Base-by-base conservation (phyloP, 2,888 invertebrate genomes). In the Beris chalybata region DNA sequence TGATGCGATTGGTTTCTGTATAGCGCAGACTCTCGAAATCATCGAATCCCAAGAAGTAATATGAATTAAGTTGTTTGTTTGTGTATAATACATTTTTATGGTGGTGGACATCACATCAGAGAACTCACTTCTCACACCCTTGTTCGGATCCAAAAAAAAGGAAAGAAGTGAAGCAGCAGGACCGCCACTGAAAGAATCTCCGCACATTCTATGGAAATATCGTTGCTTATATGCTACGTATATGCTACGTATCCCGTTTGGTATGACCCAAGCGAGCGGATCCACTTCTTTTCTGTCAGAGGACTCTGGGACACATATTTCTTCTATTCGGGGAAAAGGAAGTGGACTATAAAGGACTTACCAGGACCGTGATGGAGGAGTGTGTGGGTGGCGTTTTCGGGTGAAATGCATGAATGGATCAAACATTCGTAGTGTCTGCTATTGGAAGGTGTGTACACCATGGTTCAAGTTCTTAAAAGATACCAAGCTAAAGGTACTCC, bases 21-120 rank as follows among this genome's bases (percentile, higher is more conserved):
- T 80, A 81, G 81, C 81, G 81, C 81, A 81, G 81, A 79, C 81
- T 79, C 81, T 81, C 79, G 80, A 80, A 80, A 80, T 80, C 80
- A 80, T 80, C 80, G 80, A 81, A 81, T 81, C 80, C 71, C 52
- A 70, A 69, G 68, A 70, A 71, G 67, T 71, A 71, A 71, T 70
- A 71, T 70, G 70, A 69, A 70, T 69, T 70, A 65, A 65, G 55
- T 57, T 57, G 53, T 65, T 65, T 64, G 64, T 64, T 54, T 64
- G 64, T 64, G 53, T 54, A 15, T 48, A 32, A 13, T 38, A 43
- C 32, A 61, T 61, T 61, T 61, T 61, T 61, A 61, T 61, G 61
- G 50, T 61, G 52, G 32, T 50, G 61, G 50, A 59, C 61, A 61
- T 61, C 61, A 61, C 61, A 52, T 61, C 61, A 61, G 31, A 61